Percentiles rank a stretch among this genome's conserved stretches.
These are phyloP conservation scores for Lasius fuliginosus DNA, from an alignment of 2,888 invertebrate genomes.

Conservation along the genomic window DNA sequence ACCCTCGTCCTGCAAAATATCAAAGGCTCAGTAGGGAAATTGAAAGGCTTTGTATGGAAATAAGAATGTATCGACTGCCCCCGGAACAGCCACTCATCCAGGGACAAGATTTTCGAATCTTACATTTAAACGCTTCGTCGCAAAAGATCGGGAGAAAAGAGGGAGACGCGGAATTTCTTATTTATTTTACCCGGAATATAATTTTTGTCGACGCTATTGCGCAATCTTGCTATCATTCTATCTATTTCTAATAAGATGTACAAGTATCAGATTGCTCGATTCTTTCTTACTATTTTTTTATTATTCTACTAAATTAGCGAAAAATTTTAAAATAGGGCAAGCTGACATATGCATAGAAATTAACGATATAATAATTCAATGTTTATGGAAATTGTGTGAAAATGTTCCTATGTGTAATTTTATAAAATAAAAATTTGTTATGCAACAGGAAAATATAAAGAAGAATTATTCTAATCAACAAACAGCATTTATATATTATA, in stretches of 20 bases:
- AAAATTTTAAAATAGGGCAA: background rate
- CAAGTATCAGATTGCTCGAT: background rate
- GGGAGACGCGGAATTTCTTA: background rate
- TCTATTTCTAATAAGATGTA: background rate
- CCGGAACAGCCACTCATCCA: conserved; percentile 76
- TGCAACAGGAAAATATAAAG: background rate
- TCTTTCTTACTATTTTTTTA: background rate
- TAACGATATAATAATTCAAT: background rate
- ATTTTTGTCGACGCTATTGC: conserved; percentile 32
- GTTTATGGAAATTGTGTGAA: background rate
- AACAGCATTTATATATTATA: background rate
- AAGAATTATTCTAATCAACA: background rate
- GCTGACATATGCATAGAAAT: background rate
- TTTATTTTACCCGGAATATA: conserved; percentile 20
- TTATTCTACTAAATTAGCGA: background rate
- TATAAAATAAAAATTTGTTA: background rate
- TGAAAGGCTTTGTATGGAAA: conserved; percentile 85
- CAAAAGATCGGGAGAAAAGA: conserved; percentile 10
- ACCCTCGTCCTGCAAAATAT: conserved; percentile 81
- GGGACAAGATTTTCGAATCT: conserved; percentile 77
- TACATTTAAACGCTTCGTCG: conserved; percentile 70
- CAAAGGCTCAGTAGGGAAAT: conserved; percentile 83
- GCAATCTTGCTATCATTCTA: background rate
- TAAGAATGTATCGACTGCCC: conserved; percentile 83
- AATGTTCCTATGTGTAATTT: background rate